Evolutionary conservation across 2,888 invertebrate genomes (phyloP), one percentile per base, ranked within the genome.

Genomic region (Chrysolina haemoptera): DNA sequence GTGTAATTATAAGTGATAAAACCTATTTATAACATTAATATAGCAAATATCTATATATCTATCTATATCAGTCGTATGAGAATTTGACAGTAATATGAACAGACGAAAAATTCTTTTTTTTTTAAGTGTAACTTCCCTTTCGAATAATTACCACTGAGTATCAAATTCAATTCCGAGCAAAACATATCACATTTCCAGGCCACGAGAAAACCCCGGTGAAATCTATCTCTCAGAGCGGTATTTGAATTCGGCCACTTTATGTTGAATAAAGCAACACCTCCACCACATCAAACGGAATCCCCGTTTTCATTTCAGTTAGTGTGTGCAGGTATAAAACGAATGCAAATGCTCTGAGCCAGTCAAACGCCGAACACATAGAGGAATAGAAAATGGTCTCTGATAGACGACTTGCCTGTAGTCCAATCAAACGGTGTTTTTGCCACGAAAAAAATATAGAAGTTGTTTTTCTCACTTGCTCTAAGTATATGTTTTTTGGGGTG

Each of bases 181-280:
- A 50, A 8, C 18, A 50, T 59, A 27, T 20, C 55, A 27, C 14
- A 59, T n/a, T 1, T 59, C 59, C n/a, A n/a, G 10, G 35, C 59
- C 27, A 35, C 27, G 27, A 59, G 35, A 27, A 59, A n/a, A 35
- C 9, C 59, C 35, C 8, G 4, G 12, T 35, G 59, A 22, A n/a
- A 59, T 59, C 16, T 16, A 22, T 53, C 14, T n/a, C 59, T 4
- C 14, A n/a, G n/a, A 27, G 6, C 35, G n/a, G 59, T n/a, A 59
- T 59, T 59, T 59, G 8, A 59, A 35, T 59, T 59, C n/a, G 59
- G 35, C 59, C 59, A 59, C 22, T 59, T 59, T 59, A 59, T 59
- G 35, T 59, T 35, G n/a, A n/a, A 59, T 59, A 59, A 59, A 27
- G 27, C 59, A 35, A 59, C 59, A 59, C 59, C 55, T 55, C 55